Conservation (phyloP, 2,888 invertebrate species). For the Saturnia pavonia region DNA sequence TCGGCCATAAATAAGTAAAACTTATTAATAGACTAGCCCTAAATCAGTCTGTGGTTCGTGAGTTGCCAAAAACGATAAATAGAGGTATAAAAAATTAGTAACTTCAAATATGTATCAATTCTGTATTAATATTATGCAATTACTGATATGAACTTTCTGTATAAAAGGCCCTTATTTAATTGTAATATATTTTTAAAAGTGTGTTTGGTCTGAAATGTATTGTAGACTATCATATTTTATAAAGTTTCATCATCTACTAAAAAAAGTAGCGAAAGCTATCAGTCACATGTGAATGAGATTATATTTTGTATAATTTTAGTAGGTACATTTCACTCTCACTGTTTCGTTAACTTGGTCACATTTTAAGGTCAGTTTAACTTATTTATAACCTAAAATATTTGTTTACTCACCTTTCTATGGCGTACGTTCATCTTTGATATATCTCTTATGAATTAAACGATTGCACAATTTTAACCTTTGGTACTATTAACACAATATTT, state of each 20-base stretch:
- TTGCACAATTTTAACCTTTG: not conserved
- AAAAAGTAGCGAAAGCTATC: not conserved
- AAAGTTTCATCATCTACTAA: not conserved
- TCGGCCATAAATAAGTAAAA: no score
- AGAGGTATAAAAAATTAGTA: no score
- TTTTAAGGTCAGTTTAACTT: not conserved
- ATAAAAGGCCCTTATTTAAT: not conserved
- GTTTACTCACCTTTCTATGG: constrained; percentile 58
- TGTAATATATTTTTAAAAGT: not conserved
- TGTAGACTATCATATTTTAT: not conserved
- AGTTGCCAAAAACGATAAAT: no score
- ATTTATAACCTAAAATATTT: constrained; percentile 20
- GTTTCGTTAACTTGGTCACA: not conserved
- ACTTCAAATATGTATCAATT: no score
- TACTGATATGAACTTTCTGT: not conserved
- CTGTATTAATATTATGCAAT: no score
- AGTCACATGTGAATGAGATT: not conserved
- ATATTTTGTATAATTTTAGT: constrained; percentile 4
- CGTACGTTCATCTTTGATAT: constrained; percentile 52
- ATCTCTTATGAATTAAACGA: not conserved
- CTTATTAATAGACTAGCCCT: no score
- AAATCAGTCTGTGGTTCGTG: no score
- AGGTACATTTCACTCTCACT: no score
- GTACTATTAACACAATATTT: not conserved
- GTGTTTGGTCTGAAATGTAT: not conserved